Evolutionary conservation across 2,797 vertebrate genomes (phyloP), one percentile per base, ranked within the genome.

Genomic region (Esox lucius): DNA sequence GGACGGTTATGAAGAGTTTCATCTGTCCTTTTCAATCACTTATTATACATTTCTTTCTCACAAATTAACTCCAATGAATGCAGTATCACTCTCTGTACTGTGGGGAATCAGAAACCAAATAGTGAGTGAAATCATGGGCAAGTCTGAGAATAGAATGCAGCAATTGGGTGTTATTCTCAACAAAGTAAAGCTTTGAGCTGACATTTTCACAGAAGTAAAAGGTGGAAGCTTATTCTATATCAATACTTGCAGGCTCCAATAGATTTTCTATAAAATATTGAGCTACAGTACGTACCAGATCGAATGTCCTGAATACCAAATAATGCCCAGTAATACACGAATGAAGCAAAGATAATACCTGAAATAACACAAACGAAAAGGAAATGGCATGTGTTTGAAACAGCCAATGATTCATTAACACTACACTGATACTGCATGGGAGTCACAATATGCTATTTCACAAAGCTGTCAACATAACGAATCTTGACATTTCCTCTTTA

Each of bases 301-400:
- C 62, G 75, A 84, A 42, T 75, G 72, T 33, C 81, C 75, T 82
- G 84, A 87, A 87, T 85, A 79, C 67, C 72, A 87, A 84, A 78
- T 75, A 80, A 76, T 66, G 39, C 53, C 73, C 71, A 72, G 73
- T 77, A 65, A 74, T 48, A 78, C 69, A 72, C 49, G 68, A 80
- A 82, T 70, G 76, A 48, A 70, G 7, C 11, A 2, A 67, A 46
- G 15, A 59, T 13, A 28, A 24, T 28, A 28, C 42, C 17, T 24
- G 48, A 1, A 53, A 6, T 19, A 22, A 69, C 39, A 56, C n/a
- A 68, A 68, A 39, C 17, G 39, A 70, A 48, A 24, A 70, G 46
- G 24, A 19, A 70, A 17, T 17, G n/a, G 46, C n/a, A 8, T 28
- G n/a, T 26, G 22, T 6, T 24, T 24, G 69, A 42, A 22, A 49